These are phyloP conservation scores for Suillia variegata DNA, from an alignment of 2,888 invertebrate genomes.

Conservation along the genomic window DNA sequence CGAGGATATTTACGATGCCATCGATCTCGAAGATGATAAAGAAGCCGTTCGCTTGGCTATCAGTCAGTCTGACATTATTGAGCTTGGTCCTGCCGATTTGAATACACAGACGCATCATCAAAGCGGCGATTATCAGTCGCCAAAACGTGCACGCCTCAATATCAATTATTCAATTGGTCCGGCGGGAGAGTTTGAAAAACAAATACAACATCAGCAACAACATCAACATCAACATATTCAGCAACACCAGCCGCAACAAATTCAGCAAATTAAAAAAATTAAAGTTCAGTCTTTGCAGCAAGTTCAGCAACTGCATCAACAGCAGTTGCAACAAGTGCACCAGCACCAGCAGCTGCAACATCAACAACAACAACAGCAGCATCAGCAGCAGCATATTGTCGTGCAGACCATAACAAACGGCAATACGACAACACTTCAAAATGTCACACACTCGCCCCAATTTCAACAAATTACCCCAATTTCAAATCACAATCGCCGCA, in stretches of 20 bases:
- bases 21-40: constrained; percentile 71
- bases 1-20: constrained; percentile 74
- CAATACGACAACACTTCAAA: neutral
- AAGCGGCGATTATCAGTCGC: constrained; percentile 63
- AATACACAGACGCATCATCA: constrained; percentile 62
- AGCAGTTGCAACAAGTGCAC: constrained; percentile 27
- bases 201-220: constrained; percentile 36
- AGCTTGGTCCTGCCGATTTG: constrained; percentile 65
- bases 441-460: constrained; percentile 35
- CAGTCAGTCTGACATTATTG: constrained; percentile 63
- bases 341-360: constrained; percentile 16
- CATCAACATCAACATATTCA: constrained; percentile 28
- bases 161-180: constrained; percentile 63
- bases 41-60: constrained; percentile 47
- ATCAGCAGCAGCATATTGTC: constrained; percentile 28
- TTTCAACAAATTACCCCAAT: constrained; percentile 30
- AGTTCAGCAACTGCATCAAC: constrained; percentile 43
- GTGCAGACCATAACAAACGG: constrained; percentile 22
- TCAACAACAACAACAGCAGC: constrained; percentile 30
- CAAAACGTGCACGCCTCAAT: constrained; percentile 57
- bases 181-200: constrained; percentile 57
- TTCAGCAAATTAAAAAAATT: constrained; percentile 4
- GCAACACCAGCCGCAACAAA: constrained; percentile 26
- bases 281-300: constrained; percentile 18
- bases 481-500: constrained; percentile 65